A percentile compares a stretch with the other conserved stretches of the same genome.
phyloP scores from a whole-genome alignment of 2,888 invertebrate species.

The Leptinotarsa juncta region DNA sequence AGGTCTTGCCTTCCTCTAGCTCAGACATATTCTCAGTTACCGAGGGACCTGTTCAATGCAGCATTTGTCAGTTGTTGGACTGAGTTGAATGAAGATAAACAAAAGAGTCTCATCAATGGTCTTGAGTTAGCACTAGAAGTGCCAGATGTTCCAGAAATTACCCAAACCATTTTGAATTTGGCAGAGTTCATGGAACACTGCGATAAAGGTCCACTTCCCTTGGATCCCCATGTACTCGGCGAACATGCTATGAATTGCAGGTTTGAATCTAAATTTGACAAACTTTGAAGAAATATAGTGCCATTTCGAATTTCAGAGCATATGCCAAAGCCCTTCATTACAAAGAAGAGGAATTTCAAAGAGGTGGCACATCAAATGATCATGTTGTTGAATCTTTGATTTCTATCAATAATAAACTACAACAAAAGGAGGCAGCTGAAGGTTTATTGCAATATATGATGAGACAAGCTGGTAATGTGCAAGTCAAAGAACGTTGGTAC shows the following conservation, averaged over 20 bases:
- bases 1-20: constrained; percentile 91
- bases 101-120: constrained; percentile 81
- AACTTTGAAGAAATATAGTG: too few species aligned
- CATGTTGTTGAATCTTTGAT: constrained; percentile 94
- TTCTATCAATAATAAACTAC: constrained; percentile 97
- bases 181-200: constrained; percentile 99
- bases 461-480: constrained; percentile 76
- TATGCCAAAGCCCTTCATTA: constrained; percentile 89
- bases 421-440: constrained; percentile 97
- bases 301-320: constrained; percentile 58
- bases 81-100: constrained; percentile 84
- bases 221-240: constrained; percentile 88
- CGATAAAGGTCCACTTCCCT: constrained; percentile 93
- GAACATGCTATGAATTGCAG: constrained; percentile 95
- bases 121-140: constrained; percentile 91
- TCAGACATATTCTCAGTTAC: constrained; percentile 94
- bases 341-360: constrained; percentile 94
- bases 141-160: constrained; percentile 94
- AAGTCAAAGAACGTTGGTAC: constrained; percentile 87
- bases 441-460: constrained; percentile 92
- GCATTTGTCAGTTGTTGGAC: constrained; percentile 99
- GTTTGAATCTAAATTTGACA: constrained; percentile 53
- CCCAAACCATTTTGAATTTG: constrained; percentile 94
- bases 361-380: constrained; percentile 71
- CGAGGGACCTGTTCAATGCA: constrained; percentile 96